These are phyloP conservation scores for Brotula barbata DNA, from an alignment of 2,797 vertebrate genomes.

Conservation along the genomic window DNA sequence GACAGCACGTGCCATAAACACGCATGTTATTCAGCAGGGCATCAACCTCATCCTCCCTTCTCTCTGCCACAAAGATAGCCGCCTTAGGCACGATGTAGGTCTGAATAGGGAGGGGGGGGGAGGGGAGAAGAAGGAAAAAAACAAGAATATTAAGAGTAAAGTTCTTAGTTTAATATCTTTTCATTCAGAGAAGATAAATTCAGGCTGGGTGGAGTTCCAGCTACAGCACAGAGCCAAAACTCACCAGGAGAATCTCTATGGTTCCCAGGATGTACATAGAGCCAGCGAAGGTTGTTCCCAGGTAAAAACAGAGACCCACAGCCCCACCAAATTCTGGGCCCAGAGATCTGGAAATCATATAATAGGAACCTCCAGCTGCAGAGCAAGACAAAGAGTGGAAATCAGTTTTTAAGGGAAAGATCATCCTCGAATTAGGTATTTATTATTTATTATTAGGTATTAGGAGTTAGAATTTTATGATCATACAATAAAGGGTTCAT, in stretches of 20 bases:
- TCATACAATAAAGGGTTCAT: too few species aligned
- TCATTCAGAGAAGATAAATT: too few species aligned
- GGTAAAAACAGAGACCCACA: conserved; percentile 94
- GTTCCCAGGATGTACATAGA: conserved; percentile 98
- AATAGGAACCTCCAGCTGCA: conserved; percentile 94
- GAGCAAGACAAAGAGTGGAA: background rate
- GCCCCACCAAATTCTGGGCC: conserved; percentile 97
- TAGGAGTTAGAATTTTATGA: too few species aligned
- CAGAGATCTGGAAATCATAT: conserved; percentile 95
- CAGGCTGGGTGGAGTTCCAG: too few species aligned
- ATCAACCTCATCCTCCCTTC: conserved; percentile 72
- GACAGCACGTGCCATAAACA: conserved; percentile 89
- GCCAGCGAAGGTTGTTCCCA: conserved; percentile 96
- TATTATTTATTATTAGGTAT: too few species aligned
- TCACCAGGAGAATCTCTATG: conserved; percentile 94
- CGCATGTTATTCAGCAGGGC: conserved; percentile 95
- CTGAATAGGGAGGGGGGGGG: conserved; percentile 66
- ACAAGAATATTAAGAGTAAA: too few species aligned
- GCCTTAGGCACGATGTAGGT: conserved; percentile 92
- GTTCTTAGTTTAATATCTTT: background rate
- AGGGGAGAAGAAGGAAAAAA: background rate
- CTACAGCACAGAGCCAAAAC: conserved; percentile 38
- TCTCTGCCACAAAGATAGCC: conserved; percentile 85
- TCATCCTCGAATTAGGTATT: too few species aligned
- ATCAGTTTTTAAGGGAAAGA: too few species aligned